phyloP scores from a whole-genome alignment of 2,113 vertebrate species.

The Redunca redunca region DNA sequence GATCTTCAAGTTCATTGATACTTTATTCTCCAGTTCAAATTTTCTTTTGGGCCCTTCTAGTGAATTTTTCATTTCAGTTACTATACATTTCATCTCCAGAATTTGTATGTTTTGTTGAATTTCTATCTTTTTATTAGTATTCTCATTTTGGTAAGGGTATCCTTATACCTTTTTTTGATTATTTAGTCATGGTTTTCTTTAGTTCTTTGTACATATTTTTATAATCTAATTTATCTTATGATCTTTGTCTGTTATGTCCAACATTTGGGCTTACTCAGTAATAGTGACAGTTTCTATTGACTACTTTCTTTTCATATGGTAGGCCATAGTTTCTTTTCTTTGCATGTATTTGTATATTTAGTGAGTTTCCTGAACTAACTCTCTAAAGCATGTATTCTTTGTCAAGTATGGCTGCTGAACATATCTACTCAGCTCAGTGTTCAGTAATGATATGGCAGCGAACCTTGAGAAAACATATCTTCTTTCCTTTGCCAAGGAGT shows the following conservation, averaged over 20 bases:
- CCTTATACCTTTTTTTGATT: background rate
- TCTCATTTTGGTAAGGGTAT: background rate
- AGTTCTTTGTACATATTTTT: background rate
- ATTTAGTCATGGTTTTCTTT: background rate
- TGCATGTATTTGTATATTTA: background rate
- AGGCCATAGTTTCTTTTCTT: background rate
- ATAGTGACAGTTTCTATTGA: background rate
- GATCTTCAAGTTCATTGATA: background rate
- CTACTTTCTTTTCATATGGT: background rate
- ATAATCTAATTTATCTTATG: background rate
- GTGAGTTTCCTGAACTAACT: background rate
- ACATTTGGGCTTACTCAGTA: background rate
- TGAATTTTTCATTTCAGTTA: background rate
- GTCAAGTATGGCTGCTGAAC: background rate
- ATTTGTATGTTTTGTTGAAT: background rate
- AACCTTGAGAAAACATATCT: background rate
- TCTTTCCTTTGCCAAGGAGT: background rate
- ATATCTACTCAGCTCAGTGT: background rate
- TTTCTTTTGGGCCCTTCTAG: background rate
- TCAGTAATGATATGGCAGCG: background rate
- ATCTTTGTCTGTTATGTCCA: background rate
- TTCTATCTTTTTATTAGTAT: background rate
- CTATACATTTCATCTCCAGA: background rate
- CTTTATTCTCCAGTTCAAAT: background rate
- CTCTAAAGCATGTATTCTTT: background rate